Evolutionary conservation across 2,113 vertebrate genomes (phyloP).

Genomic region (Cyanistes caeruleus): DNA sequence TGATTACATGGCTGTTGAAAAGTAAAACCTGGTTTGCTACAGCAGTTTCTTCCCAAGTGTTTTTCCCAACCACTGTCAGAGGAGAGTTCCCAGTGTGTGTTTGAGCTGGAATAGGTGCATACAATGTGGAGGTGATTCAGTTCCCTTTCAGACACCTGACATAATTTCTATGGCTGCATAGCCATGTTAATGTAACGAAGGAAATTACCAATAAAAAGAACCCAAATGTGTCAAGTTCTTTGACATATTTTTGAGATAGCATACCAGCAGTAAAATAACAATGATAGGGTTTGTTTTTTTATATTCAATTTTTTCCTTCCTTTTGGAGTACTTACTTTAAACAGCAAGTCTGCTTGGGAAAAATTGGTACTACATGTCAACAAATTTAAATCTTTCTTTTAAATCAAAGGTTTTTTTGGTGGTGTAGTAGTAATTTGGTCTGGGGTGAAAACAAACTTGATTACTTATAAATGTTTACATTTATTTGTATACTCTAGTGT

Average conservation of each 20-base stretch:
- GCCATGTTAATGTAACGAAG: not conserved
- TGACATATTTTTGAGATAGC: not conserved
- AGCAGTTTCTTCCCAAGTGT: not conserved
- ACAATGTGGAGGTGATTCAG: not conserved
- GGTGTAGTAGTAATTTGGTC: not conserved
- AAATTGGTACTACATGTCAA: not conserved
- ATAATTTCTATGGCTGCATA: not conserved
- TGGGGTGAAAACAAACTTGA: not conserved
- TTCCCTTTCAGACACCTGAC: not conserved
- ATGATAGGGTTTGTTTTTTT: not conserved
- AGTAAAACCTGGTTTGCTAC: not conserved
- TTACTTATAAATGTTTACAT: not conserved
- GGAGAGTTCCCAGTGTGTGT: not conserved
- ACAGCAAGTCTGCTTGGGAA: not conserved
- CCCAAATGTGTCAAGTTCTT: not conserved
- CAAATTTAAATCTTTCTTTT: not conserved
- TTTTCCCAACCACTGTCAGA: accelerated
- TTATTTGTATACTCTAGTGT: not conserved
- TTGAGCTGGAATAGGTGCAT: not conserved
- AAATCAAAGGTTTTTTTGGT: not conserved
- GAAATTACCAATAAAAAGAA: not conserved
- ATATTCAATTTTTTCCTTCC: not conserved
- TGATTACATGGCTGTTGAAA: not conserved
- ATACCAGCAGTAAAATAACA: not conserved
- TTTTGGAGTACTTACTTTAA: not conserved